Evolutionary conservation across 2,888 invertebrate genomes (phyloP).

Genomic region (Hypomecis punctinalis): DNA sequence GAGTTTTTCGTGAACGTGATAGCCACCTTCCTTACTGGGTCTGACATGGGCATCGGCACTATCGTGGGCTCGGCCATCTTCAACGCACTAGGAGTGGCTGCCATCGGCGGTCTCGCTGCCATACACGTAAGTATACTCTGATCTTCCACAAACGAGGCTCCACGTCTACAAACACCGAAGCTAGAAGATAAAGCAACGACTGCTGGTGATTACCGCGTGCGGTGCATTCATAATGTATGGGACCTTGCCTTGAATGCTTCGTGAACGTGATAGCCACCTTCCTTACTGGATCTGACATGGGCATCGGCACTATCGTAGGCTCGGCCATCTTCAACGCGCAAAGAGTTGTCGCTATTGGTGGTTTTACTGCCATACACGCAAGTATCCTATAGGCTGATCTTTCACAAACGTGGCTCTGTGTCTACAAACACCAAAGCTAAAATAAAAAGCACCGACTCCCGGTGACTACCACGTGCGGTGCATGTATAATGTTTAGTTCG

Average conservation of each 20-base stretch:
- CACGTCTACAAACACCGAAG: too few relatives aligned
- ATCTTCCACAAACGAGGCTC: too few relatives aligned
- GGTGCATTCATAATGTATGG: too few relatives aligned
- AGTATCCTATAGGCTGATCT: conserved; percentile 25
- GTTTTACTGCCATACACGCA: conserved; percentile 90
- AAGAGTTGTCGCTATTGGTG: conserved; percentile 93
- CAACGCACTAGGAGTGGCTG: conserved; percentile 93
- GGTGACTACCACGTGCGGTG: too few relatives aligned
- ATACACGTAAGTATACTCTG: conserved; percentile 79
- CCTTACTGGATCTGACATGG: conserved; percentile 92
- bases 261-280: conserved; percentile 96
- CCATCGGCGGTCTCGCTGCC: conserved; percentile 91
- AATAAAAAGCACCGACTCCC: too few relatives aligned
- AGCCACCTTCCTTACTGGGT: conserved; percentile 92
- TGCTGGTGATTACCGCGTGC: too few relatives aligned
- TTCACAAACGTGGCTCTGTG: too few relatives aligned
- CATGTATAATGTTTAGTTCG: too few relatives aligned
- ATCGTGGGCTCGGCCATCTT: conserved; percentile 95
- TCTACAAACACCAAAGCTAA: too few relatives aligned
- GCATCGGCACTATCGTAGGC: conserved; percentile 94
- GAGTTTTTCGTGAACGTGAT: conserved; percentile 97
- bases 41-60: conserved; percentile 94
- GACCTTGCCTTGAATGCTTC: too few relatives aligned
- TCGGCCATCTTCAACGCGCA: conserved; percentile 95
- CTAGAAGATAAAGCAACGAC: too few relatives aligned